Conservation (phyloP, 2,797 vertebrate species). For the Tenualosa thibaudeaui region DNA sequence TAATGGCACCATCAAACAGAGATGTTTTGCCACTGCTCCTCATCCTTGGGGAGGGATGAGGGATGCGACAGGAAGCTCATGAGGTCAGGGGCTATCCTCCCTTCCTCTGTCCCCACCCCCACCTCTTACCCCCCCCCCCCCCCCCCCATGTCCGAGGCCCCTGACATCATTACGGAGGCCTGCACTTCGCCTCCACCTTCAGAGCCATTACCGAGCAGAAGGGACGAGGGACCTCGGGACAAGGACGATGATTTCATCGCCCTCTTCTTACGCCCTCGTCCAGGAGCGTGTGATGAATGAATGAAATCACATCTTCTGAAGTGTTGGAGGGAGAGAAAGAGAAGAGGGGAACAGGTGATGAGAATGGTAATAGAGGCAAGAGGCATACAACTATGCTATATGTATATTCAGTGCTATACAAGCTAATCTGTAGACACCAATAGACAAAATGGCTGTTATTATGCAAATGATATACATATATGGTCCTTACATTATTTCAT, state of each 20-base stretch:
- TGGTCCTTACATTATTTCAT: too few relatives aligned
- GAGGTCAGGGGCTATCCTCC: background rate
- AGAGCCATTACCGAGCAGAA: background rate
- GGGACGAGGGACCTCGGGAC: conserved; percentile 10
- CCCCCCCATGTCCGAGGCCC: background rate
- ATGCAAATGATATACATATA: too few relatives aligned
- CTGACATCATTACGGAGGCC: background rate
- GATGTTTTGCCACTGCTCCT: conserved; percentile 3
- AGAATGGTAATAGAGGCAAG: background rate
- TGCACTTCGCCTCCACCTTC: conserved; percentile 6
- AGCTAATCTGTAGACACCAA: background rate
- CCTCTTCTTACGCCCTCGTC: background rate
- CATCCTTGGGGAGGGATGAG: conserved; percentile 21
- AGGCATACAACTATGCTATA: background rate
- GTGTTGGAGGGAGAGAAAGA: background rate
- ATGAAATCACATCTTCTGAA: background rate
- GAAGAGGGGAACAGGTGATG: background rate
- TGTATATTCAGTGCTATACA: background rate
- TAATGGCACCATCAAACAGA: background rate
- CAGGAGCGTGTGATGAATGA: background rate
- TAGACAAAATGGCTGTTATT: too few relatives aligned
- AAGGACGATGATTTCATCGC: conserved; percentile 7
- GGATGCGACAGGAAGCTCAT: conserved; percentile 3
- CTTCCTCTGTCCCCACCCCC: background rate
- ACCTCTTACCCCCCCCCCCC: background rate